Evolutionary conservation across 2,888 invertebrate species (phyloP).

Genomic region (Polydrusus pterygomalis): DNA sequence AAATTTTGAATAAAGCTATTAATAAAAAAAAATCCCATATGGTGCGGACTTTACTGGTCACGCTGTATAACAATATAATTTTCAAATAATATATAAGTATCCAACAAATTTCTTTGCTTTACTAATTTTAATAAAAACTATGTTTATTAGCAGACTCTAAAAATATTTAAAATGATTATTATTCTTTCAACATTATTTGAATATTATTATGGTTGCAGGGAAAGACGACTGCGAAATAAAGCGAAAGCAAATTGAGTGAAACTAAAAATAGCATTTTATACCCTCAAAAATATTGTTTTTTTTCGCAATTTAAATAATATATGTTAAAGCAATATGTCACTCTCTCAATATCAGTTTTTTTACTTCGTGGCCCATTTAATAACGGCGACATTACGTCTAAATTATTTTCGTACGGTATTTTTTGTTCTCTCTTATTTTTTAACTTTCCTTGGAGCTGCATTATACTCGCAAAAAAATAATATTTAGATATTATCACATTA

Average conservation of each 20-base stretch:
- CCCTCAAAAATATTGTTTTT: neutral
- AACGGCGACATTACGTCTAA: neutral
- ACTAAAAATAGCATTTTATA: conserved; percentile 11
- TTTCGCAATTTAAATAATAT: neutral
- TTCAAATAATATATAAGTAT: too few relatives aligned
- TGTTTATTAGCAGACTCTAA: too few relatives aligned
- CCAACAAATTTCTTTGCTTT: too few relatives aligned
- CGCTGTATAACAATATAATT: too few relatives aligned
- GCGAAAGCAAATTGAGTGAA: neutral
- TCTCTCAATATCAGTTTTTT: neutral
- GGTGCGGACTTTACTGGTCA: too few relatives aligned
- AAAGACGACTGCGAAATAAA: neutral
- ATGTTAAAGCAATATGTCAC: neutral
- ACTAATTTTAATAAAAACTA: too few relatives aligned
- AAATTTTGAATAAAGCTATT: too few relatives aligned
- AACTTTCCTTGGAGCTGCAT: too few relatives aligned
- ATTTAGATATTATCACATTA: too few relatives aligned
- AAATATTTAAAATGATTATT: neutral
- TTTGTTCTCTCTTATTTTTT: too few relatives aligned
- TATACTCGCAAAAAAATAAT: too few relatives aligned
- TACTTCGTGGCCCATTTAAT: neutral
- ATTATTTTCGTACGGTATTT: neutral
- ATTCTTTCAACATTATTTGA: neutral
- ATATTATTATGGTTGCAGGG: neutral
- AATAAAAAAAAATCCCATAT: too few relatives aligned